Base-by-base conservation (phyloP, 2,888 invertebrate species). In the Acheta domesticus region DNA sequence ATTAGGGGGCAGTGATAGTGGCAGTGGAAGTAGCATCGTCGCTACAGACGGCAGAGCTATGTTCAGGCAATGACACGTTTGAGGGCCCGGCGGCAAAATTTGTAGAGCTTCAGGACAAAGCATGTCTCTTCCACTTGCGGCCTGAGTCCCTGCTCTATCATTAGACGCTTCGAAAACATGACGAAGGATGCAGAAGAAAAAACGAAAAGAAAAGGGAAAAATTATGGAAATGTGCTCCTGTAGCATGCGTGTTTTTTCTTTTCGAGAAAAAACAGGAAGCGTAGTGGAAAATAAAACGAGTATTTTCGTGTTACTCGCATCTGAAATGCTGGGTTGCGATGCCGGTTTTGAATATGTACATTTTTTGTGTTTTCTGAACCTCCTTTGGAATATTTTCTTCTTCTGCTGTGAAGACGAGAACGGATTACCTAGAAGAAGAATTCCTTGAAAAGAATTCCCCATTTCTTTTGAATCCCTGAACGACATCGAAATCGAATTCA, bases 161-260 rank as follows among this genome's bases (percentile, higher is more conserved):
- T 62, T 62, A 62, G 62, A 14, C 3, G 62, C 62, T n/a, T 62
- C 62, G 62, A 62, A 62, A 62, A 62, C n/a, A 62, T 62, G 62
- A 16, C 62, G 14, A n/a, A 62, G n/a, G 62, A 62, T 19, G 62
- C n/a, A 19, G n/a, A n/a, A n/a, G n/a, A n/a, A 62, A 14, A n/a
- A 62, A n/a, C 14, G n/a, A 62, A n/a, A 12, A 62, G n/a, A 62
- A 62, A 62, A 62, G 62, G 14, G n/a, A 62, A 62, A 62, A 62
- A 62, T 62, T 62, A 62, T n/a, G 62, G n/a, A 62, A 62, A 62
- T 62, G 62, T n/a, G 62, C 62, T 62, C 62, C 62, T 62, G 62
- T 16, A 62, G 62, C 62, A n/a, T 62, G 62, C 62, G n/a, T 12
- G 16, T 14, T n/a, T 14, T 62, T 62, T 62, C 3, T 36, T 36